Evolutionary conservation across 2,888 invertebrate genomes (phyloP), one percentile per base, ranked within the genome.

Genomic region (Scrobipalpa atriplicella): DNA sequence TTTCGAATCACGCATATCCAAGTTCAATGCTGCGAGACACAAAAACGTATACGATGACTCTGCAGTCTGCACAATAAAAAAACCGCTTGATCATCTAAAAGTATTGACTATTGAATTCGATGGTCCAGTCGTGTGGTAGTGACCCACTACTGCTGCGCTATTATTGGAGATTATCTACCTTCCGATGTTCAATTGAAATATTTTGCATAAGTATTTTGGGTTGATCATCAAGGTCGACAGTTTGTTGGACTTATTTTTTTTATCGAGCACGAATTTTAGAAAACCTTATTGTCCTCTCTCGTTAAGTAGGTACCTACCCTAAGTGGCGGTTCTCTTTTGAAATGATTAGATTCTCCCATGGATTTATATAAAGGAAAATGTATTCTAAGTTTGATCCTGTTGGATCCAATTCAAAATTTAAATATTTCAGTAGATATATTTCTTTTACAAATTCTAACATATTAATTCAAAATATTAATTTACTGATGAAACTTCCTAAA

Each of bases 41-140:
- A 77, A 73, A 75, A 77, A 79, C 74, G 75, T 73, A 78, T 76
- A 81, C 75, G 76, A 84, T 87, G 87, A 87, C 83, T 78, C 67
- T 70, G 77, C 80, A 43, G 70, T 77, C 70, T 71, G 3, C 10
- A 72, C 70, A 73, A 75, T 74, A 78, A 75, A 70, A 66, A 74
- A 78, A 79, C 11, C 82, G 83, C 79, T 67, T 66, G 75, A 78
- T 86, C 86, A 84, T 82, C 70, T 66, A 67, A 71, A 67, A 69
- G 72, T 75, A 75, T 77, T 75, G 72, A 69, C 71, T 75, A 75
- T 77, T 75, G 72, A 74, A 77, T 73, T 72, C 66, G 68, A 67
- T 71, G 70, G 67, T 39, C 39, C 8, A 62, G 43, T 69, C 70
- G 71, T 75, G 78, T 73, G 76, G 77, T 75, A 78, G 73, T 83